These are phyloP conservation scores for Drosophila paramelanica DNA, from an alignment of 2,888 invertebrate genomes.

Conservation along the genomic window DNA sequence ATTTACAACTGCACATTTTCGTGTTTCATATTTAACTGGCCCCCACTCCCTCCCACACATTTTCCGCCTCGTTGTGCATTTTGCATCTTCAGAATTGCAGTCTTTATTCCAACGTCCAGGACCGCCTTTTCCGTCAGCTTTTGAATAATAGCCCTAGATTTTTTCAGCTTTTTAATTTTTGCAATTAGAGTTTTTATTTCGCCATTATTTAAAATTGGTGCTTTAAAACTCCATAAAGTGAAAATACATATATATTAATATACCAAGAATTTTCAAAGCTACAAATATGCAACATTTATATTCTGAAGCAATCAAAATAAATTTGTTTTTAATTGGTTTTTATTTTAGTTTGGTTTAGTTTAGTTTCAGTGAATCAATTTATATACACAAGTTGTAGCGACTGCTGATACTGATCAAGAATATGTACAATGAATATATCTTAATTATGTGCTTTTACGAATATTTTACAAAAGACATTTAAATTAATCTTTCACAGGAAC, in stretches of 20 bases:
- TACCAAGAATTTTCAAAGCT: background rate
- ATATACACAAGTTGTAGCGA: too few species aligned
- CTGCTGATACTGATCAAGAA: too few species aligned
- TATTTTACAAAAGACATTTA: too few species aligned
- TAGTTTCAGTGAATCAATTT: too few species aligned
- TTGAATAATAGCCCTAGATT: conserved; percentile 11
- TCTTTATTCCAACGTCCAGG: conserved; percentile 2
- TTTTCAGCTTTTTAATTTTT: conserved; percentile 1
- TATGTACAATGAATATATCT: too few species aligned
- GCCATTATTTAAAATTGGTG: conserved; percentile 8
- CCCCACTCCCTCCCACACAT: conserved; percentile 23
- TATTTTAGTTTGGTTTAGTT: too few species aligned
- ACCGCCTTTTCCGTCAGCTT: conserved; percentile 1
- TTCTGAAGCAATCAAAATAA: too few species aligned
- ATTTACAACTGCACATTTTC: conserved; percentile 56
- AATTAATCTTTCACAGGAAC: too few species aligned
- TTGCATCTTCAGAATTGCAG: conserved; percentile 52
- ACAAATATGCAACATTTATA: too few species aligned
- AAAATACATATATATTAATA: background rate
- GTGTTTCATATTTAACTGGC: conserved; percentile 51
- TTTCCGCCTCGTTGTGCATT: conserved; percentile 57
- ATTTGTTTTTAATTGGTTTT: too few species aligned
- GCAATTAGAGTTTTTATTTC: conserved; percentile 21
- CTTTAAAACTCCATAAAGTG: background rate
- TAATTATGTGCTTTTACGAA: too few species aligned